phyloP scores from a whole-genome alignment of 2,888 invertebrate genomes.

The Hypselothyrea guttata region DNA sequence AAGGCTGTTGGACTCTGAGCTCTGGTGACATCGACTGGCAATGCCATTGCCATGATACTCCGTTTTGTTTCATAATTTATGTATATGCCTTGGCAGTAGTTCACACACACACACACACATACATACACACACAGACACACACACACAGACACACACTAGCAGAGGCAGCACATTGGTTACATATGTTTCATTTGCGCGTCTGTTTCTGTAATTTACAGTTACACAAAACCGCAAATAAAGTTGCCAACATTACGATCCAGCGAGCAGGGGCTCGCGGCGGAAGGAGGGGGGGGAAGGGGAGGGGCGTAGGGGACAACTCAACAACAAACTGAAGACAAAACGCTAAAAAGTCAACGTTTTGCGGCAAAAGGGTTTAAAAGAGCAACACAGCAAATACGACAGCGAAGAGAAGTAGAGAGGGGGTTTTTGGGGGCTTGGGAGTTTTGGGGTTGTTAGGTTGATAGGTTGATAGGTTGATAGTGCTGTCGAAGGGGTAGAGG shows the following conservation, averaged over 20 bases:
- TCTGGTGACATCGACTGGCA: conserved; percentile 62
- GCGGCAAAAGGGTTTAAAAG: conserved; percentile 44
- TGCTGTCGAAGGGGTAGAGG: background rate
- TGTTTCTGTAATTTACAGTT: conserved; percentile 74
- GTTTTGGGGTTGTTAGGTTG: background rate
- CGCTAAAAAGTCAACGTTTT: conserved; percentile 69
- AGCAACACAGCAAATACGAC: conserved; percentile 27
- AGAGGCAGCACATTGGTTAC: conserved; percentile 53
- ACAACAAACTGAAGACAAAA: conserved; percentile 60
- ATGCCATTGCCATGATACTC: conserved; percentile 69
- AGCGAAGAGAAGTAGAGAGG: background rate
- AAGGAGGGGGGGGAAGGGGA: background rate
- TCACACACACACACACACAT: conserved; percentile 32
- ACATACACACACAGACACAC: conserved; percentile 21
- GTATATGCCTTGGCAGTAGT: conserved; percentile 65
- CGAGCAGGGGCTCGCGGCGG: background rate
- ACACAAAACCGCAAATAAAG: conserved; percentile 74
- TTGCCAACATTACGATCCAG: conserved; percentile 66
- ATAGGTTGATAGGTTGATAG: background rate
- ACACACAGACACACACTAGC: background rate
- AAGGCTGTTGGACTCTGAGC: conserved; percentile 33
- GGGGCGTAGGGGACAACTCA: conserved; percentile 16
- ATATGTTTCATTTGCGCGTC: conserved; percentile 73
- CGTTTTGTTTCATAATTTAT: conserved; percentile 73
- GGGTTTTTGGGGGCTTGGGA: too few relatives aligned